Evolutionary conservation across 1,140 invertebrate species (phyloP).

Genomic region (Drosophila mauritiana): DNA sequence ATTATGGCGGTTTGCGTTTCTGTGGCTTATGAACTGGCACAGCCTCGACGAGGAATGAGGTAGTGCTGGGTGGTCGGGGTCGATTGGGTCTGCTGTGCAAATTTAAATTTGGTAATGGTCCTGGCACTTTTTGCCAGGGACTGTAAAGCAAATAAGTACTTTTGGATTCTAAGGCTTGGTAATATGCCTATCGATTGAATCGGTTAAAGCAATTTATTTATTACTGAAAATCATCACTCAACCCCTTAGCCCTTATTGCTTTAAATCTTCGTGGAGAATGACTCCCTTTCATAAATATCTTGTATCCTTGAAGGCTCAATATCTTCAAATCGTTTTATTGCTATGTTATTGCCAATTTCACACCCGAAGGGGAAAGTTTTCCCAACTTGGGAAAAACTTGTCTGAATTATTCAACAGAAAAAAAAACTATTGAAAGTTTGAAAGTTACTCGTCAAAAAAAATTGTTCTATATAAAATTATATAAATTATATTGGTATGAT

Average conservation of each 20-base stretch:
- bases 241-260: not conserved
- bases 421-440: slow-evolving; percentile 6
- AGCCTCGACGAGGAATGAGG: slow-evolving; percentile 23
- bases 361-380: slow-evolving; percentile 49
- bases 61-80: not conserved
- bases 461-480: not conserved
- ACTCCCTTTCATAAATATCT: not conserved
- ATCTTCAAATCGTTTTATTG: slow-evolving; percentile 63
- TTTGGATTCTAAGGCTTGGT: slow-evolving; percentile 2
- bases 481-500: slow-evolving; percentile 8
- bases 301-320: slow-evolving; percentile 25
- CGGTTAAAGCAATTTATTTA: not conserved
- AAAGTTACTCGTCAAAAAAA: not conserved
- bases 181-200: not conserved
- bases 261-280: not conserved
- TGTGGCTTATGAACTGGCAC: slow-evolving; percentile 79
- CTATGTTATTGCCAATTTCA: slow-evolving; percentile 58
- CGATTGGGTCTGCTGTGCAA: slow-evolving; percentile 41
- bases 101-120: slow-evolving; percentile 63
- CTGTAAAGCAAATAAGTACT: slow-evolving; percentile 63
- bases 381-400: slow-evolving; percentile 32
- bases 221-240: not conserved
- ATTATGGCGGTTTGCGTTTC: slow-evolving; percentile 82
- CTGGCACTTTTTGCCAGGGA: slow-evolving; percentile 33
- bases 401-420: slow-evolving; percentile 3